Evolutionary conservation across 2,888 invertebrate species (phyloP), one percentile per base, ranked within the genome.

Genomic region (Drosophila subquinaria): DNA sequence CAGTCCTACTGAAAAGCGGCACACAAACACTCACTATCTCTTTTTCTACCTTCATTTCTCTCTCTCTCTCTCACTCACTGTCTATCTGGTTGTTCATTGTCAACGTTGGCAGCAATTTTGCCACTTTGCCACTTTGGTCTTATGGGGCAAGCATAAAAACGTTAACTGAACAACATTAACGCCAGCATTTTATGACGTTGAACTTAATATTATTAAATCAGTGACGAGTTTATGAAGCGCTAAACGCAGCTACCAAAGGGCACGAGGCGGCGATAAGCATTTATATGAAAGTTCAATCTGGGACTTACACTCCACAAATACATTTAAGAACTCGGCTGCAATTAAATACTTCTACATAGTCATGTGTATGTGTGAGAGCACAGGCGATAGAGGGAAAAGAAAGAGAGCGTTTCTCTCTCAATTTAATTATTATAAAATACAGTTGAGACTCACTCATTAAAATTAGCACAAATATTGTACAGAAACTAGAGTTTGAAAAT

Each of bases 171-270:
- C 80, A 81, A 77, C 85, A 85, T 86, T 87, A 86, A 85, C 87
- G 85, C 81, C 60, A 78, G 71, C 82, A 82, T 81, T 87, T 87
- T 88, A 87, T 82, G 85, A 81, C 82, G 75, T 76, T 82, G 59
- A 88, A 82, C 83, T 86, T 87, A 86, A 87, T 87, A 79, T 79
- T 82, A 82, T 87, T 87, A 87, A 83, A 86, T 85, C 84, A 81
- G 70, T 73, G 81, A 50, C 38, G 69, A 79, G 82, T 82, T 86
- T 79, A 85, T 79, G 74, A 74, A 82, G 79, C 82, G 66, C 73
- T 79, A 66, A 75, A 64, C 65, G 52, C 36, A 53, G 43, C 56
- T 20, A 35, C 11, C 40, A 63, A 17, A 47, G 27, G 43, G n/a
- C 40, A 33, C 5, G 40, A 42, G 15, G 17, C 40, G 48, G 40